These are phyloP conservation scores for Crotalus tigris DNA, from an alignment of 2,113 vertebrate species.

Conservation along the genomic window DNA sequence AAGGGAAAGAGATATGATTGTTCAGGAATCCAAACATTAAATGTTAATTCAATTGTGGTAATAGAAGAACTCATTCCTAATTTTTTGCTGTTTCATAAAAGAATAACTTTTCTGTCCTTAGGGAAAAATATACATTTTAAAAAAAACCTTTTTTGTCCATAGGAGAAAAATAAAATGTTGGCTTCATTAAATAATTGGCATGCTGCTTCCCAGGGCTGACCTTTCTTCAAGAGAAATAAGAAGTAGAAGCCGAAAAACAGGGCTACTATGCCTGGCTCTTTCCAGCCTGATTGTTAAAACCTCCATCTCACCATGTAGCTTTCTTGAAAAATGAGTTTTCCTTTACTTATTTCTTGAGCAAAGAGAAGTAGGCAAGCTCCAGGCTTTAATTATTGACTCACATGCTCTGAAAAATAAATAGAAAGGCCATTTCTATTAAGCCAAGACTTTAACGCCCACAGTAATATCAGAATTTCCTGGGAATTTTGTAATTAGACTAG, in stretches of 20 bases:
- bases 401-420: constrained; percentile 55
- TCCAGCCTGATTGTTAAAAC: constrained; percentile 41
- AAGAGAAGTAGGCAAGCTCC: constrained; percentile 53
- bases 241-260: constrained; percentile 51
- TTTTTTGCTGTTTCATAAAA: neutral
- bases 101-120: constrained; percentile 1
- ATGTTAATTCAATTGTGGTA: neutral
- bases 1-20: neutral
- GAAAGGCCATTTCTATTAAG: constrained; percentile 49
- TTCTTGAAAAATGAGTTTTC: constrained; percentile 51
- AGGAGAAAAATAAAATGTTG: constrained; percentile 5
- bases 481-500: constrained; percentile 55
- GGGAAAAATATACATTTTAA: neutral
- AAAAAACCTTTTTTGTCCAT: constrained; percentile 33
- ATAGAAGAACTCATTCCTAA: neutral
- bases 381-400: constrained; percentile 63
- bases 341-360: constrained; percentile 52
- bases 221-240: constrained; percentile 46
- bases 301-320: constrained; percentile 50
- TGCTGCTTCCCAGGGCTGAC: constrained; percentile 49
- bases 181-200: constrained; percentile 46
- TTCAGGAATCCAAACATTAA: neutral
- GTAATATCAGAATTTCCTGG: constrained; percentile 51
- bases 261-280: constrained; percentile 27
- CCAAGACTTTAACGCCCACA: constrained; percentile 40